These are phyloP conservation scores for Ptycholaimellus sp. DNA, from an alignment of 2,888 invertebrate genomes.

Conservation along the genomic window DNA sequence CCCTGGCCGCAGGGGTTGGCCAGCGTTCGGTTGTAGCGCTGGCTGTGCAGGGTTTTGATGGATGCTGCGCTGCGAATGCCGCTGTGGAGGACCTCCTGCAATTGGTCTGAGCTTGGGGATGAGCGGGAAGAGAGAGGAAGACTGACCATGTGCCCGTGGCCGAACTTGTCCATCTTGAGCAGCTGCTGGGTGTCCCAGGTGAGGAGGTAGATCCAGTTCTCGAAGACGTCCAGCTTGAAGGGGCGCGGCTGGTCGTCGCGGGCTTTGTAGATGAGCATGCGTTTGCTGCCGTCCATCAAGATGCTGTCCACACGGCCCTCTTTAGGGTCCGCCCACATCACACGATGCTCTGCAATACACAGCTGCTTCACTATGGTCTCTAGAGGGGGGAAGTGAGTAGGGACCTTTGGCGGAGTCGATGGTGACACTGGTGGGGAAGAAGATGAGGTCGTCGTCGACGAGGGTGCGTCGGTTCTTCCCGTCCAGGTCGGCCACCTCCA, in stretches of 20 bases:
- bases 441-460: constrained; percentile 52
- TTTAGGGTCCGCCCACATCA: constrained; percentile 90
- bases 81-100: too few relatives aligned
- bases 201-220: constrained; percentile 61
- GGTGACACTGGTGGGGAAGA: constrained; percentile 63
- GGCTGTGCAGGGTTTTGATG: background rate
- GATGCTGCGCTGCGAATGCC: too few relatives aligned
- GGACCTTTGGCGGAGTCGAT: constrained; percentile 69
- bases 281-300: too few relatives aligned
- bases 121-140: constrained; percentile 28
- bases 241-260: constrained; percentile 15
- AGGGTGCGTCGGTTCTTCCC: constrained; percentile 54
- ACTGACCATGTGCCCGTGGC: constrained; percentile 60
- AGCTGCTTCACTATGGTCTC: too few relatives aligned
- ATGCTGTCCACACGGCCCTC: constrained; percentile 59
- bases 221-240: constrained; percentile 56
- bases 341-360: too few relatives aligned
- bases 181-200: constrained; percentile 76
- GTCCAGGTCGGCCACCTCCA: constrained; percentile 88
- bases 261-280: constrained; percentile 14
- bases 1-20: constrained; percentile 36
- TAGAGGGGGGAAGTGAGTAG: too few relatives aligned
- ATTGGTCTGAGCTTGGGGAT: too few relatives aligned
- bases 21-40: background rate
- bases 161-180: constrained; percentile 86